Conservation (phyloP, 2,888 invertebrate species). For the Pocota personata region DNA sequence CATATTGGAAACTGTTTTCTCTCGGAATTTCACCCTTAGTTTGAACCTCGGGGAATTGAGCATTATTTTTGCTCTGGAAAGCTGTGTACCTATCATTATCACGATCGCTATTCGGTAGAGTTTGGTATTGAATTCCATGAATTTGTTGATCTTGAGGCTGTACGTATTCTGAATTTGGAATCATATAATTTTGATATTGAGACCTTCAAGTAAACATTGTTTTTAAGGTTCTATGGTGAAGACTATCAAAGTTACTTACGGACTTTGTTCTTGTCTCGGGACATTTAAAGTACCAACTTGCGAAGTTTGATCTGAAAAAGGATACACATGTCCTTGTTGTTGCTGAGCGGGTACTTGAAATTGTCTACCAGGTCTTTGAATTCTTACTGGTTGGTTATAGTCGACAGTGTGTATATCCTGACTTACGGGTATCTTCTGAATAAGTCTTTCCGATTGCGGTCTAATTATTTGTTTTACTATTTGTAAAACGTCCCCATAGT, state of each 20-base stretch:
- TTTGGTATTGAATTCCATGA: background rate
- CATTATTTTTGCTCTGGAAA: no score
- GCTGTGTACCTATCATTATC: background rate
- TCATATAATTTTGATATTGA: background rate
- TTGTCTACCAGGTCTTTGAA: background rate
- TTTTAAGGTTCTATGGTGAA: background rate
- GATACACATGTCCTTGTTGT: background rate
- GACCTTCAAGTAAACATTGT: background rate
- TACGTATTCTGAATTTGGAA: background rate
- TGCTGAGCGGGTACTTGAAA: background rate
- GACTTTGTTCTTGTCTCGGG: background rate
- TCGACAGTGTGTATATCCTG: background rate
- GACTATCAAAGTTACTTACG: background rate
- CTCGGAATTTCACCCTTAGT: background rate
- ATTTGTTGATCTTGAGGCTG: background rate
- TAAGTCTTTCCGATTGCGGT: background rate
- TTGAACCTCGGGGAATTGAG: background rate
- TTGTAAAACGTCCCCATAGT: background rate
- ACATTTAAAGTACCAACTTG: background rate
- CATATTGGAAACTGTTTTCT: no score
- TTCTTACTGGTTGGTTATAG: background rate
- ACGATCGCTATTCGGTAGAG: background rate
- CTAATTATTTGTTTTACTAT: background rate
- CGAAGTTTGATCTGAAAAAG: background rate
- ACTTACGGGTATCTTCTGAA: background rate